These are phyloP conservation scores for Bombylius major DNA, from an alignment of 2,888 invertebrate genomes.

Conservation along the genomic window DNA sequence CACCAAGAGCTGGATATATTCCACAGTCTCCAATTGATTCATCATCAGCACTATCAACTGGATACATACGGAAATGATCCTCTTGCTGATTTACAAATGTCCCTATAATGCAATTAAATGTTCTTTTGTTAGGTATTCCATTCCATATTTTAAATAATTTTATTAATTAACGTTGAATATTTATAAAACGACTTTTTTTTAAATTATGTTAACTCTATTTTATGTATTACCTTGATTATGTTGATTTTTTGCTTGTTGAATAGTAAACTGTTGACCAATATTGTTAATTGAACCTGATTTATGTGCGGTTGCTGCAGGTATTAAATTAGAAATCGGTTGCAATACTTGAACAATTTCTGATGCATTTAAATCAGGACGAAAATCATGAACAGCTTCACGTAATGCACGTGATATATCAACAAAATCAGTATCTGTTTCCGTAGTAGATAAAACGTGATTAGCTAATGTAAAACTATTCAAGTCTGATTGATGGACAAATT, in stretches of 20 bases:
- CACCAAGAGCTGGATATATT: constrained; percentile 28
- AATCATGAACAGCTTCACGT: constrained; percentile 24
- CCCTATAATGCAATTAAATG: constrained; percentile 10
- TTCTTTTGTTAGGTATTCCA: background rate
- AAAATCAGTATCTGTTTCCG: constrained; percentile 21
- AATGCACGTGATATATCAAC: constrained; percentile 29
- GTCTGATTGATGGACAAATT: constrained; percentile 24
- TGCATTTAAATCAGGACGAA: constrained; percentile 30
- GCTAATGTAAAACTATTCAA: background rate
- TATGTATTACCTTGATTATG: constrained; percentile 6
- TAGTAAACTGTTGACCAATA: constrained; percentile 26
- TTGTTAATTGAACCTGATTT: constrained; percentile 25
- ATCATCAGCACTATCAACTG: constrained; percentile 20
- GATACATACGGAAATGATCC: constrained; percentile 23
- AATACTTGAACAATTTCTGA: constrained; percentile 31
- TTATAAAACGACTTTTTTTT: no score
- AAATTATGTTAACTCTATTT: no score
- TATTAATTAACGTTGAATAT: no score
- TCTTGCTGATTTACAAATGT: constrained; percentile 20
- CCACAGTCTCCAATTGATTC: constrained; percentile 22
- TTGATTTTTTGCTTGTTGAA: constrained; percentile 16
- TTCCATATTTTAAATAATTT: background rate
- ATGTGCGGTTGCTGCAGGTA: constrained; percentile 5
- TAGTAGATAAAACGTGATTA: background rate
- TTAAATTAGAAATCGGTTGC: constrained; percentile 28